Percentiles rank a stretch among this genome's conserved stretches.
phyloP scores from a whole-genome alignment of 2,888 invertebrate genomes.

The Ashinkailepas kermadecensis region DNA sequence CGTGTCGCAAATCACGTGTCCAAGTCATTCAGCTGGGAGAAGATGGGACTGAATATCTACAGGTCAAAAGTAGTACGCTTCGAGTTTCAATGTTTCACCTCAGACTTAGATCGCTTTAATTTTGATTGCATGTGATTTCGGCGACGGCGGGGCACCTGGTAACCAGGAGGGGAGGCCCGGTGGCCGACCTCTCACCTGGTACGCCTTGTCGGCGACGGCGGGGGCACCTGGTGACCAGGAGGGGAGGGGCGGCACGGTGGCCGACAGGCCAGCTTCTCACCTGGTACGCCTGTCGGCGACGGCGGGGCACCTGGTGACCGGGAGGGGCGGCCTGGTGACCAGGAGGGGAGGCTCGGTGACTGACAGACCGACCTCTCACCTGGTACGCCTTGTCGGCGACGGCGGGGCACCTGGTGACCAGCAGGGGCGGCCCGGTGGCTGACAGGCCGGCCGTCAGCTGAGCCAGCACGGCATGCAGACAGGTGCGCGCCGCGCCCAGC shows the following conservation, averaged over 20 bases:
- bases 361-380: background rate
- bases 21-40: too few relatives aligned
- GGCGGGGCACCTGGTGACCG: conserved; percentile 27
- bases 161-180: too few relatives aligned
- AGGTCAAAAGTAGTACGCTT: too few relatives aligned
- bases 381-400: background rate
- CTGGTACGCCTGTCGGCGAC: conserved; percentile 8
- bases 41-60: too few relatives aligned
- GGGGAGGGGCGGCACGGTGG: background rate
- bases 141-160: too few relatives aligned
- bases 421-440: conserved; percentile 30
- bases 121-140: too few relatives aligned
- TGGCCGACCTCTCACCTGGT: background rate
- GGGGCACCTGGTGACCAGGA: conserved; percentile 28
- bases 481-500: conserved; percentile 41
- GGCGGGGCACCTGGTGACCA: conserved; percentile 27
- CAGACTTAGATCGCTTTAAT: too few relatives aligned
- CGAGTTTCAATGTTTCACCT: too few relatives aligned
- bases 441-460: conserved; percentile 36
- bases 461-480: conserved; percentile 44
- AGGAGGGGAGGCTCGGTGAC: background rate
- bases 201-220: background rate
- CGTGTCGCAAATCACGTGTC: too few relatives aligned
- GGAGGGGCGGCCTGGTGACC: conserved; percentile 32
- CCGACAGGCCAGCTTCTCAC: background rate